A percentile compares a stretch with the other conserved stretches of the same genome.
These are phyloP conservation scores for Cyrtodaria siliqua DNA, from an alignment of 2,888 invertebrate genomes.

Conservation along the genomic window DNA sequence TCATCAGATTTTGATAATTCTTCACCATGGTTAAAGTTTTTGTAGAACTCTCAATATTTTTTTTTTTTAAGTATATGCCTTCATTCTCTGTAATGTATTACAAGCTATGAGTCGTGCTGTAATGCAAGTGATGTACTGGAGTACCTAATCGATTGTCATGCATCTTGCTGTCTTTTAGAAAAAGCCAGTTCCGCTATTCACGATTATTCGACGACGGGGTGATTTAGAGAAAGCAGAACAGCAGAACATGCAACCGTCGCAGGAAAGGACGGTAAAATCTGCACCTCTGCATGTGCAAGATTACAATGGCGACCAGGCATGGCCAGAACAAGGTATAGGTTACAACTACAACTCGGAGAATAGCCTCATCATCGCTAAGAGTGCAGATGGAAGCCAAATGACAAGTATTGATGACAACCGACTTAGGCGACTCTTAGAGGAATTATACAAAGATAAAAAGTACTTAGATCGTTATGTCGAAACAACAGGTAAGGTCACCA, in stretches of 20 bases:
- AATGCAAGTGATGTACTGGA: no score
- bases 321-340: constrained; percentile 5
- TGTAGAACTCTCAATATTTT: no score
- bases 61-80: no score
- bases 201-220: constrained; percentile 54
- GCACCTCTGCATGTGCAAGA: constrained; percentile 54
- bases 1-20: no score
- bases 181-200: constrained; percentile 52
- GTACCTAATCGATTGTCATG: no score
- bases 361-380: constrained; percentile 12
- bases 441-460: constrained; percentile 77
- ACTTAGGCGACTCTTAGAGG: constrained; percentile 72
- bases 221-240: constrained; percentile 34
- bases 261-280: constrained; percentile 23
- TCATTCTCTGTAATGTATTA: no score
- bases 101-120: no score
- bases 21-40: no score
- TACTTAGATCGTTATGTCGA: constrained; percentile 74
- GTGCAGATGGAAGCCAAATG: constrained; percentile 26
- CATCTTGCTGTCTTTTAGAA: constrained; percentile 29
- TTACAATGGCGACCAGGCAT: constrained; percentile 45
- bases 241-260: background rate
- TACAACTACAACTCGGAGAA: constrained; percentile 27
- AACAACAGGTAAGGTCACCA: constrained; percentile 62
- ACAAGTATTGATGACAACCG: constrained; percentile 65